Base-by-base conservation (phyloP, 2,113 vertebrate species). In the Caranx ignobilis region DNA sequence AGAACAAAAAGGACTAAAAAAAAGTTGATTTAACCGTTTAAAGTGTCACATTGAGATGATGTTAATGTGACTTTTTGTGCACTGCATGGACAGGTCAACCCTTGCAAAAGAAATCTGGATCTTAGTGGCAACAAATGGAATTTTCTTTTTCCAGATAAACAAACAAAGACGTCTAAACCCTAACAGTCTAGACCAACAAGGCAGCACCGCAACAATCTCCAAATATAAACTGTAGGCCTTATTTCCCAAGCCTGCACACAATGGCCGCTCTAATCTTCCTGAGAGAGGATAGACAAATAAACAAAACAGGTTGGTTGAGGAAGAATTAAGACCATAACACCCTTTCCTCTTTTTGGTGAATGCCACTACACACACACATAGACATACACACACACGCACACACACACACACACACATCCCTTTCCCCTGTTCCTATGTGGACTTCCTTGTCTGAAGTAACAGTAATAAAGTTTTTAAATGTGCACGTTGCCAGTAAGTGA, bases 371-470 rank as follows among this genome's bases (percentile, higher is more conserved):
- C 18, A 19, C 48, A 55, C 32, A 50, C 66, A 75, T 7, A 19
- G 16, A 55, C 32, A 50, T 60, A 75, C 81, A 84, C 88, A 86
- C 86, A 82, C 65, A 59, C 63, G 47, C 59, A 43, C 34, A 50
- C 72, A 82, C 37, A 55, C 55, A 76, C 71, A 19, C 39, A 59
- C 85, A 88, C 87, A 90, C 87, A 84, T 73, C 71, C 84, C 68
- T 87, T 92, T 92, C 79, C 75, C 69, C 43, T 65, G 68, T 91
- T 89, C 85, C 86, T 80, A 72, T 66, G 37, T 52, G 31, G 77
- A 87, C 92, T 92, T 92, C 91, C 94, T 91, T 39, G 62, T 89
- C 82, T 81, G 70, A 84, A 87, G 71, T 84, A 72, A 75, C 65
- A 64, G 79, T 79, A 90, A 84, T 87, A 90, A 89, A 90, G 86